These are phyloP conservation scores for Gadus macrocephalus DNA, from an alignment of 2,113 vertebrate species.

Conservation along the genomic window DNA sequence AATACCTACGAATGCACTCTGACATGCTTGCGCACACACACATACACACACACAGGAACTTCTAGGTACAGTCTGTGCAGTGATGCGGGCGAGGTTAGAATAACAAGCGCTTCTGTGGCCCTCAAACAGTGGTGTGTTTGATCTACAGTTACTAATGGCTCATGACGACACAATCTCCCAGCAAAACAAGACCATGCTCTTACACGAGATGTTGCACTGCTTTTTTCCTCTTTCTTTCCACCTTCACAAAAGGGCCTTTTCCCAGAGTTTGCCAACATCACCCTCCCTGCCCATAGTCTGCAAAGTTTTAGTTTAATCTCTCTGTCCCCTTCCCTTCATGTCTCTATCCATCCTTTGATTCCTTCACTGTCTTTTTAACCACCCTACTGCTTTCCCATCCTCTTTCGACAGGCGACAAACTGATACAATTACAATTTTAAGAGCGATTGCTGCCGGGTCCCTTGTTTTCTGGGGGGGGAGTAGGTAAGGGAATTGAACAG, in stretches of 20 bases:
- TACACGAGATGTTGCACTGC: slow-evolving; percentile 41
- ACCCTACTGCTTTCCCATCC: neutral
- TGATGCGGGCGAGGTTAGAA: slow-evolving; percentile 51
- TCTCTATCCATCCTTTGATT: neutral
- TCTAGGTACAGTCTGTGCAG: slow-evolving; percentile 23
- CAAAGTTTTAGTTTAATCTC: neutral
- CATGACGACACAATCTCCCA: slow-evolving; percentile 19
- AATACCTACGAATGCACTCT: slow-evolving; percentile 25
- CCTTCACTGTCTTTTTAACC: neutral
- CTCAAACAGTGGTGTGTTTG: slow-evolving; percentile 20
- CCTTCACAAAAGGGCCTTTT: neutral
- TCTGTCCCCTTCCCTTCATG: neutral
- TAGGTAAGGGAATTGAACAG: slow-evolving; percentile 16
- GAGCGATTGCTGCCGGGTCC: neutral
- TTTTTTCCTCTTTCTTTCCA: slow-evolving; percentile 38
- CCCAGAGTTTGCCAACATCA: neutral
- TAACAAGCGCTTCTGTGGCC: slow-evolving; percentile 47
- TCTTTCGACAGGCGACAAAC: slow-evolving; percentile 27
- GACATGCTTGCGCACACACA: slow-evolving; percentile 23
- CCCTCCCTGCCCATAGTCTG: neutral
- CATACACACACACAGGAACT: slow-evolving; percentile 20
- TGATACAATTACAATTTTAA: slow-evolving; percentile 32
- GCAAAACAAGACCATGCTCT: slow-evolving; percentile 23
- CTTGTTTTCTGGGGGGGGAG: neutral
- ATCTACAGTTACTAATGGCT: slow-evolving; percentile 21